Evolutionary conservation across 2,113 vertebrate genomes (phyloP).

Genomic region (Cacatua alba): DNA sequence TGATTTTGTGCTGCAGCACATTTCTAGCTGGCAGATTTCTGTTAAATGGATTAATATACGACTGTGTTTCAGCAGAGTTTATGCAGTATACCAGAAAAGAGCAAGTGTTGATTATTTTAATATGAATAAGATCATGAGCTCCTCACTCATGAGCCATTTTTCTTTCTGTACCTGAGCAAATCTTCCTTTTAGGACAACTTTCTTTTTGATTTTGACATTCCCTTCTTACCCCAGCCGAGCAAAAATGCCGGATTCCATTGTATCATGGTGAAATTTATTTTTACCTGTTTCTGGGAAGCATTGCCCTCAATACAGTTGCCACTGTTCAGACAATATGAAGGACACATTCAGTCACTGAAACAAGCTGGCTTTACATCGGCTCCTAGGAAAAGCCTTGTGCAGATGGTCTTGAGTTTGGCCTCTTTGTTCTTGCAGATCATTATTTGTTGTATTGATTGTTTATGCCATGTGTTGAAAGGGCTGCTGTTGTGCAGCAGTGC

Average conservation of each 20-base stretch:
- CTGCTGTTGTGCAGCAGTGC: not conserved
- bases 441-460: not conserved
- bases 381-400: not conserved
- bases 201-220: not conserved
- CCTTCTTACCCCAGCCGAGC: not conserved
- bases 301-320: not conserved
- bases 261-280: not conserved
- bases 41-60: not conserved
- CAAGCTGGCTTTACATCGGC: not conserved
- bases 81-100: not conserved
- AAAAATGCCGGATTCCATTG: not conserved
- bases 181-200: not conserved
- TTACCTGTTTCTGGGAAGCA: not conserved
- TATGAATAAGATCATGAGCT: not conserved
- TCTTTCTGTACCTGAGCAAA: not conserved
- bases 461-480: slow-evolving; percentile 7
- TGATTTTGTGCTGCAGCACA: not conserved
- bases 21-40: not conserved
- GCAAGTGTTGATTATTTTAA: not conserved
- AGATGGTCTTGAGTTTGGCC: not conserved
- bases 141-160: not conserved
- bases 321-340: not conserved
- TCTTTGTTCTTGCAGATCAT: slow-evolving; percentile 5
- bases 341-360: not conserved
- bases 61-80: not conserved